A percentile compares a stretch with the other conserved stretches of the same genome.
phyloP scores from a whole-genome alignment of 2,797 vertebrate species.

The Syndactyla subalaris region DNA sequence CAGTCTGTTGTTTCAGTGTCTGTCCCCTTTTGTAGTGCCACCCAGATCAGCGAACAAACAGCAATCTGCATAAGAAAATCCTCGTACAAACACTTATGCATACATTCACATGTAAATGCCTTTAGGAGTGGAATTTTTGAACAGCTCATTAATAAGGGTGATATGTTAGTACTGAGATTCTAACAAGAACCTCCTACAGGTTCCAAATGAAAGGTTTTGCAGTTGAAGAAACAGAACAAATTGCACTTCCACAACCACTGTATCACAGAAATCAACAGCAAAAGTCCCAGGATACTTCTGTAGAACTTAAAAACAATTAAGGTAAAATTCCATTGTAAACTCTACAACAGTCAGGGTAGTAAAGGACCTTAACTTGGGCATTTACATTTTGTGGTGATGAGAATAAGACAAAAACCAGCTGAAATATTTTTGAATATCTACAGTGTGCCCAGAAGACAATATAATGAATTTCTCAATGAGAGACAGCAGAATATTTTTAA shows the following conservation, averaged over 20 bases:
- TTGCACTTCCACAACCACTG: background rate
- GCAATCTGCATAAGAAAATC: background rate
- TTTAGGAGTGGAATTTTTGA: background rate
- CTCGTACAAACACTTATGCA: background rate
- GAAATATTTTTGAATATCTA: background rate
- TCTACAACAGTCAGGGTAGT: background rate
- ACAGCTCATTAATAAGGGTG: background rate
- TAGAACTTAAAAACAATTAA: background rate
- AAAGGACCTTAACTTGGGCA: background rate
- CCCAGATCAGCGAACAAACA: background rate
- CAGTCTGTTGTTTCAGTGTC: background rate
- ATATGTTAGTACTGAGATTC: background rate
- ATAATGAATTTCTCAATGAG: background rate
- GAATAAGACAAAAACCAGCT: background rate
- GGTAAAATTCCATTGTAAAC: background rate
- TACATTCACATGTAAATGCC: background rate
- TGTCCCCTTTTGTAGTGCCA: background rate
- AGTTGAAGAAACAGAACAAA: background rate
- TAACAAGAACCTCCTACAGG: background rate
- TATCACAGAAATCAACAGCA: background rate
- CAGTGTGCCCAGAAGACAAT: rapidly evolving
- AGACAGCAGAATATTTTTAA: background rate
- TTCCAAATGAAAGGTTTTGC: background rate
- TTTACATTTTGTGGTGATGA: background rate
- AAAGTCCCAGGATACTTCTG: background rate